Base-by-base conservation (phyloP, 1,140 invertebrate species). In the Cataglyphis hispanica region DNA sequence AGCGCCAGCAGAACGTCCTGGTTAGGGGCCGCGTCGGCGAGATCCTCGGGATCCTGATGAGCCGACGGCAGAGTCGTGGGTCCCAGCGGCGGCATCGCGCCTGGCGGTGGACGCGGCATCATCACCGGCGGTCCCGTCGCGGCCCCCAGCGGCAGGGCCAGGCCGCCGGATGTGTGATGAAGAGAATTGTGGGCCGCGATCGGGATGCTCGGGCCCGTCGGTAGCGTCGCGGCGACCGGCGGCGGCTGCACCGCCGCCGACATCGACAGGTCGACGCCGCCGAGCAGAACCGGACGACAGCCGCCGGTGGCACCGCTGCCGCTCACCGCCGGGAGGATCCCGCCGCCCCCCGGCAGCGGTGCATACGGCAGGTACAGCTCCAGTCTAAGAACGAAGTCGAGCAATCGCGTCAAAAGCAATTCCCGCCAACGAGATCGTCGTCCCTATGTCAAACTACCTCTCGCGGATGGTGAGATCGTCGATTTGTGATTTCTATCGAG, bases 1-100 rank as follows among this genome's bases (percentile, higher is more conserved):
- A 98, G 95, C 1, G 98, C 98, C 4, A 98, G 95, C 37, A 98
- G 95, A 66, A 98, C 97, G 92, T 98, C 98, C n/a, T 98, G 97
- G 93, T 97, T 97, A 56, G 97, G 97, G 81, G 96, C 93, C 27
- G 93, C 94, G 86, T 96, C 95, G 40, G 93, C 91, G 11, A 94
- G 61, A 50, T 95, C 89, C 89, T 92, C 90, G 92, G 31, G 31
- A 31, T 95, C 93, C 91, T 94, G 91, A 88, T 93, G 90, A 43
- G 87, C 88, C 56, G 94, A 92, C 19, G 95, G 93, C 80, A 91
- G 84, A 7, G 90, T 63, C 13, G 13, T 16, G 46, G 91, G 88
- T 86, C 90, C 94, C 93, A 96, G 85, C 64, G 95, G 93, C 53
- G 95, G 94, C 93, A 96, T 95, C 40, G 91, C 90, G 77, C 61